Percentiles rank a stretch among this genome's conserved stretches.
Conservation (phyloP, 2,888 invertebrate species). For the Chloromyia formosa region DNA sequence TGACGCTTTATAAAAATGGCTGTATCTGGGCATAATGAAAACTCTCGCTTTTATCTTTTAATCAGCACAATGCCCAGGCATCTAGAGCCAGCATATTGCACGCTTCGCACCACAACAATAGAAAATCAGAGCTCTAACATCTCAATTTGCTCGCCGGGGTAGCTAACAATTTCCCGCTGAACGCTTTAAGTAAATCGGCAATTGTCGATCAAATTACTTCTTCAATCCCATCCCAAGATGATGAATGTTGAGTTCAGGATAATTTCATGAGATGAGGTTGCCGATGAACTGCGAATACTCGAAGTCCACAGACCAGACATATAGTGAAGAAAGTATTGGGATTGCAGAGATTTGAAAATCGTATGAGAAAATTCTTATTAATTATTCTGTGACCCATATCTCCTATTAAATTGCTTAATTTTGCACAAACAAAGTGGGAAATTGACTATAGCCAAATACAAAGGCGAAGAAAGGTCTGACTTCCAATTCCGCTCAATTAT, state of each 20-base stretch:
- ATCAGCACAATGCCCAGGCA: background rate
- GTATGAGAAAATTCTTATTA: too few species aligned
- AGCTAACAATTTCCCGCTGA: conserved; percentile 43
- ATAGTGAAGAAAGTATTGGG: too few species aligned
- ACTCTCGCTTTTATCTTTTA: conserved; percentile 41
- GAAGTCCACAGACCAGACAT: too few species aligned
- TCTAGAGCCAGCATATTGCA: conserved; percentile 34
- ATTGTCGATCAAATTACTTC: conserved; percentile 44
- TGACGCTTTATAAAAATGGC: conserved; percentile 27
- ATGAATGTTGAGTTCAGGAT: background rate
- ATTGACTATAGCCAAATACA: too few species aligned
- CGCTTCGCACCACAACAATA: conserved; percentile 37
- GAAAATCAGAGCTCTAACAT: conserved; percentile 39
- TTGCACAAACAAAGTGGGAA: too few species aligned
- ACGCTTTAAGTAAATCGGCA: conserved; percentile 43
- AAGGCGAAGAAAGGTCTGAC: too few species aligned
- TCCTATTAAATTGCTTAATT: too few species aligned
- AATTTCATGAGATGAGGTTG: background rate
- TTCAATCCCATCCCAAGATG: background rate
- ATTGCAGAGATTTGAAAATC: too few species aligned
- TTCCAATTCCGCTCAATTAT: too few species aligned
- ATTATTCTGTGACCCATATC: too few species aligned
- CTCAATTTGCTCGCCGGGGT: conserved; percentile 44
- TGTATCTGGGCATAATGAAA: conserved; percentile 26
- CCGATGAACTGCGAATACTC: too few species aligned